Evolutionary conservation across 2,113 vertebrate genomes (phyloP), one percentile per base, ranked within the genome.

Genomic region (Pionites leucogaster): DNA sequence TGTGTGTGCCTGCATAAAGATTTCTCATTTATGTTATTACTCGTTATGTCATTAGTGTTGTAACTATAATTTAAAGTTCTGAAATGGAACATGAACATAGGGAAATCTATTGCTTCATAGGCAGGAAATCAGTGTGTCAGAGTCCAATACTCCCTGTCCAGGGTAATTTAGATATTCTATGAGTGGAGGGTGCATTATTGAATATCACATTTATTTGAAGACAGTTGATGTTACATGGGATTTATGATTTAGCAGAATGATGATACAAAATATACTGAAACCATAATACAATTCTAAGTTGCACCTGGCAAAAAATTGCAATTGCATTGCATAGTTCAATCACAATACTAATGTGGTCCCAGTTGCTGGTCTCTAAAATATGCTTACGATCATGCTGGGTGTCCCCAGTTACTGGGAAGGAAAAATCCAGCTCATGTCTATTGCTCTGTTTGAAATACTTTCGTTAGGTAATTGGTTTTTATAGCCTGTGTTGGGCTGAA

Each of bases 391-490:
- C n/a, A 27, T 18, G 6, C 31, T 80, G 16, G 18, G 5, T 7
- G 15, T 29, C 14, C 35, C 22, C 42, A n/a, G 10, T 3, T 3
- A 0, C 12, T 28, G 11, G 42, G 44, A 64, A 63, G 11, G 10
- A 62, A 47, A 76, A 71, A 63, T 46, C 0, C 52, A 76, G 4
- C 11, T 79, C 14, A 67, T 33, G 29, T 2, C 42, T 15, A 0
- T 44, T 81, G 2, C 2, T 83, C 1, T n/a, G 11, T 71, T 50
- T n/a, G 13, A 82, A 70, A 57, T 42, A 12, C 4, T 35, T 62
- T 33, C 41, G 18, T 49, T 53, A 44, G 8, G 15, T 46, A 3
- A 33, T 86, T 39, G 39, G 6, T 22, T 83, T 80, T 71, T 9
- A 31, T 28, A 17, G 16, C 63, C 6, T 44, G 4, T 17, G 5